Base-by-base conservation (phyloP, 1,140 invertebrate genomes). In the Solenopsis invicta region DNA sequence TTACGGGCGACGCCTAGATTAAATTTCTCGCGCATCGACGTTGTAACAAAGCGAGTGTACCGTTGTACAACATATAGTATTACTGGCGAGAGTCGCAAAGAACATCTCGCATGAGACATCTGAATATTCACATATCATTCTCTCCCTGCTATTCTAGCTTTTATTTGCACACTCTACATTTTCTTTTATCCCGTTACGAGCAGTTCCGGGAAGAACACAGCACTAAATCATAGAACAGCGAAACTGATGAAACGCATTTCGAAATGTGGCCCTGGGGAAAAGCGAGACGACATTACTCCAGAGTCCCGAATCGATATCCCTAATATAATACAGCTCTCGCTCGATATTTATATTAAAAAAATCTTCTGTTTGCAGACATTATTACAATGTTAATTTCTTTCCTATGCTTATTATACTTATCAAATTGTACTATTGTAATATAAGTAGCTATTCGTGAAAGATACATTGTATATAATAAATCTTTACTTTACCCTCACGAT, bases 191-290 rank as follows among this genome's bases (percentile, higher is more conserved):
- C 54, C 54, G 56, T 41, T 80, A 66, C 76, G 54, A 76, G 45
- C 59, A 84, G 54, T 76, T 84, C 81, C 29, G n/a, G 16, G 21
- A 85, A 89, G 76, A 85, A 78, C 54, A 56, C 13, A 56, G 21
- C 69, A 74, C 59, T 91, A 91, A 91, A 87, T 89, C 87, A 91
- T 91, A 82, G 76, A 88, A 91, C 52, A 52, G 75, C 61, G 69
- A 85, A 72, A 48, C 85, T 85, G 90, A 91, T 91, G 90, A 91
- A 91, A 91, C 76, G 75, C 85, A 91, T 85, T 91, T 59, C 80
- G 77, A 87, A 91, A 91, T 91, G 90, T 59, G 56, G 85, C 90
- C 76, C 89, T n/a, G 2, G 90, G 71, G 90, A 91, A 29, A 77
- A 77, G 41, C 18, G 90, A 74, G 64, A 72, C 71, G 45, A 71